Conservation (phyloP, 2,888 invertebrate species). For the Plemyria rubiginata region DNA sequence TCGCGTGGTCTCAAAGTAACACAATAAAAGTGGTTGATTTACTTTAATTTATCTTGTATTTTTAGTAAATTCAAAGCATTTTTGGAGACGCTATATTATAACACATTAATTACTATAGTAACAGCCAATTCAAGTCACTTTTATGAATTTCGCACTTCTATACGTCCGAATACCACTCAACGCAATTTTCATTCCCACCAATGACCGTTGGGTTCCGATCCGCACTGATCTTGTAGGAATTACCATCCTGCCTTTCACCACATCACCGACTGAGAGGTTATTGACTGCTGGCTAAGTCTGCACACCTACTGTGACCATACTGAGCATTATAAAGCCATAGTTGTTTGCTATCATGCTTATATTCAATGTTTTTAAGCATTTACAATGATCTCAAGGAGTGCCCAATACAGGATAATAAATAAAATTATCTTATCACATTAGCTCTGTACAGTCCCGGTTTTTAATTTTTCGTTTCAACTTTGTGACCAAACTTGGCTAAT, state of each 20-base stretch:
- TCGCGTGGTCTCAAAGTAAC: slow-evolving; percentile 48
- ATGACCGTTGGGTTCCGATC: slow-evolving; percentile 9
- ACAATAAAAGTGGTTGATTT: slow-evolving; percentile 34
- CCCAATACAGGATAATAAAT: not conserved
- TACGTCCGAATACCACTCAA: slow-evolving; percentile 8
- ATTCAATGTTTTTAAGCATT: not conserved
- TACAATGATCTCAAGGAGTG: not conserved
- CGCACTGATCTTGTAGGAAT: slow-evolving; percentile 5
- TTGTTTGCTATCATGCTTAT: not conserved
- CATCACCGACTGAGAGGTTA: not conserved
- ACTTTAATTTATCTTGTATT: not conserved
- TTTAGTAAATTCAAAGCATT: slow-evolving; percentile 25
- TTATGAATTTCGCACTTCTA: slow-evolving; percentile 27
- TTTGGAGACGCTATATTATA: slow-evolving; percentile 16
- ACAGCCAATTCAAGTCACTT: slow-evolving; percentile 34
- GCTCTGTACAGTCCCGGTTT: not conserved
- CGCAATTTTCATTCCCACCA: not conserved
- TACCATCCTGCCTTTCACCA: not conserved
- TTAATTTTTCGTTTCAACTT: not conserved
- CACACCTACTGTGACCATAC: too few relatives aligned
- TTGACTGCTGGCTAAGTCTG: not conserved
- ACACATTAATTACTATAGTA: slow-evolving; percentile 24
- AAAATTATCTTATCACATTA: not conserved
- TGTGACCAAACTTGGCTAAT: not conserved
- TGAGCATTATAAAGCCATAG: too few relatives aligned